Conservation (phyloP, 2,113 vertebrate genomes). For the Sisor rabdophorus region DNA sequence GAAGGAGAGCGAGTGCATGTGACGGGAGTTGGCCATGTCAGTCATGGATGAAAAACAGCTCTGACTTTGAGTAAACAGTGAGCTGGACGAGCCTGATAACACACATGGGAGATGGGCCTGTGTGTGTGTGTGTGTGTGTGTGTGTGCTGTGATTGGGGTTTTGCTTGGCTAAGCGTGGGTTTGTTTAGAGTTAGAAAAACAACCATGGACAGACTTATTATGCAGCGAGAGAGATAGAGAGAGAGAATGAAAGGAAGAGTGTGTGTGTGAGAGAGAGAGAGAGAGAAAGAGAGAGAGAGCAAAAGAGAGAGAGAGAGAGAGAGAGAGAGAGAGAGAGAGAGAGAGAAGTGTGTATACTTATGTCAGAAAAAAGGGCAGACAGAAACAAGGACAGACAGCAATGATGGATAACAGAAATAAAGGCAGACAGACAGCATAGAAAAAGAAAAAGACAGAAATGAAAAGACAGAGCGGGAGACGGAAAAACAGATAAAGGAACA, state of each 20-base stretch:
- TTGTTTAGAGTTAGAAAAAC: conserved; percentile 43
- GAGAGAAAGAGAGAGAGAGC: neutral
- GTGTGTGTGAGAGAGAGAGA: neutral
- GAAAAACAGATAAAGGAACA: neutral
- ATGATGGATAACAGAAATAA: neutral
- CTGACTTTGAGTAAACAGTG: conserved; percentile 28
- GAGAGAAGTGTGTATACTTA: too few relatives aligned
- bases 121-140: conserved; percentile 6
- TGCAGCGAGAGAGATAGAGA: neutral
- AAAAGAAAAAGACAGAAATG: too few relatives aligned
- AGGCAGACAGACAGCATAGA: neutral
- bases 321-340: neutral
- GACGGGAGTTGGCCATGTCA: conserved; percentile 21
- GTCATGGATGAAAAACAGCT: conserved; percentile 20
- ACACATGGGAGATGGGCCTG: conserved; percentile 6
- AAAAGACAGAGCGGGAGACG: neutral
- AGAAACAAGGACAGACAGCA: neutral
- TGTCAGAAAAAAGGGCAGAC: neutral
- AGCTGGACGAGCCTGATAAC: conserved; percentile 32
- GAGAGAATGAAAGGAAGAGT: too few relatives aligned
- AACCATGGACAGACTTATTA: conserved; percentile 23
- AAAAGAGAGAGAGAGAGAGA: neutral
- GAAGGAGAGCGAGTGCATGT: neutral
- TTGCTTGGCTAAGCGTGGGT: conserved; percentile 58
- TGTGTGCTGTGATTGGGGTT: conserved; percentile 60